Evolutionary conservation across 2,888 invertebrate species (phyloP), one percentile per base, ranked within the genome.

Genomic region (Apoderus coryli): DNA sequence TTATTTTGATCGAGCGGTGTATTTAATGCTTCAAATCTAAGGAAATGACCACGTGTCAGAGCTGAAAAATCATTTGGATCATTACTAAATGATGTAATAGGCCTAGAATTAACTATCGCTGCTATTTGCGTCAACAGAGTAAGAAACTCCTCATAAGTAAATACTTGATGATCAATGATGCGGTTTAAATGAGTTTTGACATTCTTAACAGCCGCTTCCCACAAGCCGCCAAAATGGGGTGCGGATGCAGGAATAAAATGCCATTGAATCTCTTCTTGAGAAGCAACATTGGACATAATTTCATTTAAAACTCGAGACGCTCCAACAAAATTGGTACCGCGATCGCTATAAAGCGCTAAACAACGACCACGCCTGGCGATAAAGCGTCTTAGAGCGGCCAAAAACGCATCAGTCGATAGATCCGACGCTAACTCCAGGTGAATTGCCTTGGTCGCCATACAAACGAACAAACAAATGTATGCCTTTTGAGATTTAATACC

Each of bases 141-240:
- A 19, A 7, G n/a, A n/a, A 19, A 19, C 19, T 19, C 19, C n/a
- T 19, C 19, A 19, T 19, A 19, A 19, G 19, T 19, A n/a, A n/a
- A n/a, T n/a, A 19, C 6, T n/a, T 19, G 19, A 6, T 19, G 7
- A 7, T n/a, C 19, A 7, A 19, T 6, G 19, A 19, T n/a, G 7
- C 19, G 6, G 7, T n/a, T 6, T 19, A 19, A 19, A n/a, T 19
- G 19, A n/a, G 19, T 19, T 19, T 19, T 19, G 6, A 19, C 19
- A n/a, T 6, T 7, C n/a, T 19, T 19, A 7, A 19, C n/a, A n/a
- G 7, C 19, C n/a, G 19, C 19, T n/a, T 19, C 19, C 19, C 19
- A 19, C 19, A 19, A 19, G 6, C 25, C 25, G 6, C 25, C 25
- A 10, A 24, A 24, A 24, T 24, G 25, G 7, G 25, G 25, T 7